phyloP scores from a whole-genome alignment of 1,140 invertebrate species.

The Achatina immaculata region DNA sequence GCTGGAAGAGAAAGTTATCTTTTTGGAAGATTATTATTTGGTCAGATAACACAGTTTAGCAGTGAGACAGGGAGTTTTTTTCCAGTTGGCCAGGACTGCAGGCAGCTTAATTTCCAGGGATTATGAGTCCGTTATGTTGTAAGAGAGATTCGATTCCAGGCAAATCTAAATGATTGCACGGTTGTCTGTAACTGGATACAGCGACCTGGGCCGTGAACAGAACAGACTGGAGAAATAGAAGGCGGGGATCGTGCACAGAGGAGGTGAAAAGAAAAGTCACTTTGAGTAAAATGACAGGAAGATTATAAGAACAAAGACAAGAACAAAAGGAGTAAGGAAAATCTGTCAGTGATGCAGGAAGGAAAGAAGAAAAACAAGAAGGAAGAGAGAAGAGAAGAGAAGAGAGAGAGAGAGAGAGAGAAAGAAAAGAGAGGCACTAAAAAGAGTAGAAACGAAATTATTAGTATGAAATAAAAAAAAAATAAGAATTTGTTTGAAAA shows the following conservation, averaged over 20 bases:
- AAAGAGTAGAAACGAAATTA: too few relatives aligned
- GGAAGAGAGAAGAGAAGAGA: too few relatives aligned
- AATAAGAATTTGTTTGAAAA: too few relatives aligned
- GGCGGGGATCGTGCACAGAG: neutral
- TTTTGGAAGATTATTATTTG: too few relatives aligned
- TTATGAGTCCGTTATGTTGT: conserved; percentile 14
- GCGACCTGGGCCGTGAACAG: neutral
- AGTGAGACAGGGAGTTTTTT: neutral
- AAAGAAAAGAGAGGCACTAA: too few relatives aligned
- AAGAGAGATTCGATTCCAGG: conserved; percentile 8
- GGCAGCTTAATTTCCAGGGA: conserved; percentile 13
- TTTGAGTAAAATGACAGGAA: neutral
- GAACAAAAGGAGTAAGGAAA: too few relatives aligned
- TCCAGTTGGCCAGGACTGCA: neutral
- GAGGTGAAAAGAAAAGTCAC: neutral
- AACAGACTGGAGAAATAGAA: neutral
- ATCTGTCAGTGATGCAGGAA: too few relatives aligned
- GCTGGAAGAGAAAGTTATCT: too few relatives aligned
- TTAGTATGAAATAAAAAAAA: too few relatives aligned
- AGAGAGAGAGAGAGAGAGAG: too few relatives aligned
- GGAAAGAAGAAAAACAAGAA: too few relatives aligned
- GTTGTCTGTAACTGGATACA: neutral
- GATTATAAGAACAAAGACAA: too few relatives aligned
- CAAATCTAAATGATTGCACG: conserved; percentile 19
- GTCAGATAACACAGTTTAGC: neutral